A percentile compares a stretch with the other conserved stretches of the same genome.
phyloP scores from a whole-genome alignment of 2,113 vertebrate genomes.

The Argyrosomus japonicus region DNA sequence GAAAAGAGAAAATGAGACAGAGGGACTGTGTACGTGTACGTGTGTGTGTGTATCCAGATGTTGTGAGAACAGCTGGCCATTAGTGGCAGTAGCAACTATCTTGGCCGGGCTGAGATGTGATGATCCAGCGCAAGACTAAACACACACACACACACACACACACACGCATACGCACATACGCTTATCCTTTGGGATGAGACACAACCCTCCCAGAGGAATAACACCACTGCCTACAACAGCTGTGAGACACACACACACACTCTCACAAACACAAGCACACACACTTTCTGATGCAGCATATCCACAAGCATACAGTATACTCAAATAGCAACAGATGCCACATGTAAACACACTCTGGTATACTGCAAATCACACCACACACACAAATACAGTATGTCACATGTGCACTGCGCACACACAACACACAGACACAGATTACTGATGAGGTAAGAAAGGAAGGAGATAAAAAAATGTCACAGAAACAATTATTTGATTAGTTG shows the following conservation, averaged over 20 bases:
- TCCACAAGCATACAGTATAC: neutral
- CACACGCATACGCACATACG: neutral
- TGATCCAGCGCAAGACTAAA: slow-evolving; percentile 26
- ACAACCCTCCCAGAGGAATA: slow-evolving; percentile 15
- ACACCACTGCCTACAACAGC: slow-evolving; percentile 33
- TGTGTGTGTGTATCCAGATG: slow-evolving; percentile 33
- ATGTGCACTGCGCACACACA: neutral
- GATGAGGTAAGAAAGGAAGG: neutral
- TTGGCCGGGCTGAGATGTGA: slow-evolving; percentile 17
- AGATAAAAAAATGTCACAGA: neutral
- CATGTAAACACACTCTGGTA: neutral
- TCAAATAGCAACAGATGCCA: neutral
- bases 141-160: slow-evolving; percentile 12
- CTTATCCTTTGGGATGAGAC: slow-evolving; percentile 1
- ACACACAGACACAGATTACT: too few species aligned
- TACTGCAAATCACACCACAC: slow-evolving; percentile 11
- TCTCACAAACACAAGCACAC: neutral
- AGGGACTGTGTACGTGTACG: neutral
- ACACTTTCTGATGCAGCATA: neutral
- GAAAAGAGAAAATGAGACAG: slow-evolving; percentile 18
- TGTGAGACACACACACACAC: slow-evolving; percentile 17
- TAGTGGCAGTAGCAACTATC: slow-evolving; percentile 21
- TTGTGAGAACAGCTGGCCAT: slow-evolving; percentile 44
- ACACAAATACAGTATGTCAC: neutral
- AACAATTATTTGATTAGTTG: neutral